Conservation (phyloP, 2,113 vertebrate genomes). For the Pavo muticus region DNA sequence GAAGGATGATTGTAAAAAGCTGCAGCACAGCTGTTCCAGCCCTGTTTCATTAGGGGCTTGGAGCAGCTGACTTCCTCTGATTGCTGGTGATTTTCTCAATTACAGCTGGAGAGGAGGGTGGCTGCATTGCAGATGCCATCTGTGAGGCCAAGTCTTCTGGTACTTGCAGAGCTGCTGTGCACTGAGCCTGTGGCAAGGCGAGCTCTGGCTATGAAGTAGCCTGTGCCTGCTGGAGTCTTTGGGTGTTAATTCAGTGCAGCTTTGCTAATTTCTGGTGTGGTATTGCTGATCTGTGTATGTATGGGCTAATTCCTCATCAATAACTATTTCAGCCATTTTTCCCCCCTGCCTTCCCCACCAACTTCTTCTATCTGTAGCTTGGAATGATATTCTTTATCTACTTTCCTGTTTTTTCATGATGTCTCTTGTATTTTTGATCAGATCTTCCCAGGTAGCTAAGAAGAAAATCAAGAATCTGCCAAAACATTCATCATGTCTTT, state of each 20-base stretch:
- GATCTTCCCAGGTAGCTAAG: constrained; percentile 18
- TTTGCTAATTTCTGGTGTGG: neutral
- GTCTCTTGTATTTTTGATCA: constrained; percentile 41
- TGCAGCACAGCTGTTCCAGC: constrained; percentile 61
- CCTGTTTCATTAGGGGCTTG: constrained; percentile 32
- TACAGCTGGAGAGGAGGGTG: neutral
- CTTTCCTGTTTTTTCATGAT: neutral
- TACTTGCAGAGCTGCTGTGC: neutral
- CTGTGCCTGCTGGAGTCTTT: neutral
- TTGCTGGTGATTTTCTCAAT: constrained; percentile 55
- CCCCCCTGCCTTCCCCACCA: neutral
- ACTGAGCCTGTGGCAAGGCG: neutral
- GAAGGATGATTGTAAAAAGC: constrained; percentile 51
- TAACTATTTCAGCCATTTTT: constrained; percentile 11
- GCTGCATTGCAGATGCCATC: neutral
- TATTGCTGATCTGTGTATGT: constrained; percentile 33
- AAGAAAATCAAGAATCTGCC: constrained; percentile 51
- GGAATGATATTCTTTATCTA: neutral
- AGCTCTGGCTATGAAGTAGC: neutral
- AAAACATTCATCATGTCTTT: constrained; percentile 60
- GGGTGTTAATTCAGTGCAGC: neutral
- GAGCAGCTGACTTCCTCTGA: constrained; percentile 59
- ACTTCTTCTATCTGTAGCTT: neutral
- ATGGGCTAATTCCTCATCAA: constrained; percentile 31
- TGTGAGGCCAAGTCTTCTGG: neutral